Percentiles rank a stretch among this genome's conserved stretches.
Conservation (phyloP, 2,888 invertebrate genomes). For the Anagyrus pseudococci region DNA sequence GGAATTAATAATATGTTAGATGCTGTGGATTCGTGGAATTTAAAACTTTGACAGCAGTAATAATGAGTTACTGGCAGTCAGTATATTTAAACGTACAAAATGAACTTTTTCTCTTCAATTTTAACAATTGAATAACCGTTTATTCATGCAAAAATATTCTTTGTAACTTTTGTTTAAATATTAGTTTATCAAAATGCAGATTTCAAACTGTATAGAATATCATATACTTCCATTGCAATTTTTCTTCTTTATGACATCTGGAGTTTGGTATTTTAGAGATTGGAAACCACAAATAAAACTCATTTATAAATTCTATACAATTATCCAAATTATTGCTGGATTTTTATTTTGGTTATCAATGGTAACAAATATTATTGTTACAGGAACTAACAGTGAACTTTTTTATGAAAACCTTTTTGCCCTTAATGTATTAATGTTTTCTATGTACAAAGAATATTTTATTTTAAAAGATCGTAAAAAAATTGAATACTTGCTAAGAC, state of each 20-base stretch:
- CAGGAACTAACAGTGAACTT: conserved; percentile 8
- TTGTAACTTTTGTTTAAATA: not conserved
- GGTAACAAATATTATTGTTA: conserved; percentile 11
- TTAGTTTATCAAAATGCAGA: not conserved
- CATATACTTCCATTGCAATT: conserved; percentile 15
- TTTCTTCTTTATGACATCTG: conserved; percentile 18
- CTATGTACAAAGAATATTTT: conserved; percentile 24
- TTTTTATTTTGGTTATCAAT: conserved; percentile 27
- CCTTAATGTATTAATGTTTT: conserved; percentile 4
- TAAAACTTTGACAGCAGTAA: no score
- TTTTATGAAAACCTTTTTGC: conserved; percentile 31
- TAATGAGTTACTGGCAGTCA: no score
- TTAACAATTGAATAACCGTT: no score
- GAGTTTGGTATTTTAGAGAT: conserved; percentile 29
- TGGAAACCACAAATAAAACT: conserved; percentile 19
- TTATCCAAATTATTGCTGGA: conserved; percentile 3
- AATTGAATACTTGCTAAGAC: conserved; percentile 7
- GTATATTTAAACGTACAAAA: no score
- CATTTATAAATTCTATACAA: conserved; percentile 11
- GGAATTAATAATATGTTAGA: no score
- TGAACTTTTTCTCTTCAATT: no score
- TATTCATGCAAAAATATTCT: no score
- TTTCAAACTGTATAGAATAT: not conserved
- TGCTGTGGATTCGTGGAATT: no score
- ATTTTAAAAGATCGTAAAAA: conserved; percentile 16